Percentiles rank a stretch among this genome's conserved stretches.
These are phyloP conservation scores for Colistium nudipinnis DNA, from an alignment of 2,113 vertebrate species.

Conservation along the genomic window DNA sequence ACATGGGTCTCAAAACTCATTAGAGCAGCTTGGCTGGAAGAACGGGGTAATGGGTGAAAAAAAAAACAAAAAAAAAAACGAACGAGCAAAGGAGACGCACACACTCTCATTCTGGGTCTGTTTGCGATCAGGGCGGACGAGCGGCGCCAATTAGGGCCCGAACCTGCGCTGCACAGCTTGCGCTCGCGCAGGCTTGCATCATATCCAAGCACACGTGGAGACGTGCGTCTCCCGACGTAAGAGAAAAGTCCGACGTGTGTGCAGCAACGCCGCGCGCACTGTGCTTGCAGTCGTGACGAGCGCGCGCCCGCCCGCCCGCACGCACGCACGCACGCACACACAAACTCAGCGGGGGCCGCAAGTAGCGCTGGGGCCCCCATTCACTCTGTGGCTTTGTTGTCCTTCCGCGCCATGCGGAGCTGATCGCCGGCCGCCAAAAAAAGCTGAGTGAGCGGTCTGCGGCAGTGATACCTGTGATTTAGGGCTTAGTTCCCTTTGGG, in stretches of 20 bases:
- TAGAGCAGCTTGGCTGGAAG: constrained; percentile 44
- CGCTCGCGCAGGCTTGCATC: constrained; percentile 32
- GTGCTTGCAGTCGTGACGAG: constrained; percentile 42
- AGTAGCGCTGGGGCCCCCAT: constrained; percentile 32
- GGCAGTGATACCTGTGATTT: constrained; percentile 16
- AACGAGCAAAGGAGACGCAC: constrained; percentile 19
- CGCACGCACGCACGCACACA: constrained; percentile 36
- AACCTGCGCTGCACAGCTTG: constrained; percentile 14
- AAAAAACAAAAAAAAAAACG: neutral
- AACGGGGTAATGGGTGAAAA: neutral
- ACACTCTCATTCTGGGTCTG: constrained; percentile 70
- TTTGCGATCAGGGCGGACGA: constrained; percentile 67
- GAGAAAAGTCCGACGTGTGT: neutral
- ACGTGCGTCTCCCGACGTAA: constrained; percentile 9
- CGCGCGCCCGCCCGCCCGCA: too few relatives aligned
- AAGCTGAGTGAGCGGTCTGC: constrained; percentile 1
- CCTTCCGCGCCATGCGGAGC: constrained; percentile 37
- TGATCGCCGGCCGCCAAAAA: constrained; percentile 19
- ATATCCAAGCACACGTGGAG: constrained; percentile 38
- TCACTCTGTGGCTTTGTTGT: constrained; percentile 48
- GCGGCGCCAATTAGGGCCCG: constrained; percentile 46
- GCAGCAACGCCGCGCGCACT: constrained; percentile 40
- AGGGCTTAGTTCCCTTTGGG: neutral
- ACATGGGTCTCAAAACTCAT: constrained; percentile 58
- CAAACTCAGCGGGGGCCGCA: constrained; percentile 27